Evolutionary conservation across 2,888 invertebrate species (phyloP).

Genomic region (Aphrophora alni): DNA sequence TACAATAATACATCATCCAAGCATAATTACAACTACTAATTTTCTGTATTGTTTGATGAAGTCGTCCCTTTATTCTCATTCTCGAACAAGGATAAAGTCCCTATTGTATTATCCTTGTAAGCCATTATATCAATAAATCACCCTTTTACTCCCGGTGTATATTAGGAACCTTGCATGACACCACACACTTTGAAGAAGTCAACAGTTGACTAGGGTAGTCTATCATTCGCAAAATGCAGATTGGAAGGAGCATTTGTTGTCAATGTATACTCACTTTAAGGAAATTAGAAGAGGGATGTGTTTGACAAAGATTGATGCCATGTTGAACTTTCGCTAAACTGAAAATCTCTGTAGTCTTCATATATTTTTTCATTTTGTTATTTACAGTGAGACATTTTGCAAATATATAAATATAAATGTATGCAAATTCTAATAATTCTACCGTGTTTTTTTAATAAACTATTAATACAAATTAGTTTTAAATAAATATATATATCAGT

Average conservation of each 20-base stretch:
- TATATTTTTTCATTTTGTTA: too few relatives aligned
- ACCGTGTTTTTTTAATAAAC: too few relatives aligned
- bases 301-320: background rate
- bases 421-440: too few relatives aligned
- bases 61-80: background rate
- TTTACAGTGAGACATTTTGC: too few relatives aligned
- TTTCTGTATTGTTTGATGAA: too few relatives aligned
- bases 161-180: background rate
- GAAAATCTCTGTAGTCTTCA: too few relatives aligned
- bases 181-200: background rate
- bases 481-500: too few relatives aligned
- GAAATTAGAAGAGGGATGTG: background rate
- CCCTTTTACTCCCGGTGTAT: background rate
- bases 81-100: background rate
- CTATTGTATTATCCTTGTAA: background rate
- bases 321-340: background rate
- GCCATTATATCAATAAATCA: background rate
- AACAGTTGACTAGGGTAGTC: background rate
- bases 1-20: too few relatives aligned
- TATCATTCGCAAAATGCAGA: background rate
- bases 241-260: background rate
- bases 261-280: background rate
- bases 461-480: too few relatives aligned
- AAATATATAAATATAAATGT: too few relatives aligned
- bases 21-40: too few relatives aligned